Conservation (phyloP, 2,113 vertebrate genomes). For the Nipponia nippon region DNA sequence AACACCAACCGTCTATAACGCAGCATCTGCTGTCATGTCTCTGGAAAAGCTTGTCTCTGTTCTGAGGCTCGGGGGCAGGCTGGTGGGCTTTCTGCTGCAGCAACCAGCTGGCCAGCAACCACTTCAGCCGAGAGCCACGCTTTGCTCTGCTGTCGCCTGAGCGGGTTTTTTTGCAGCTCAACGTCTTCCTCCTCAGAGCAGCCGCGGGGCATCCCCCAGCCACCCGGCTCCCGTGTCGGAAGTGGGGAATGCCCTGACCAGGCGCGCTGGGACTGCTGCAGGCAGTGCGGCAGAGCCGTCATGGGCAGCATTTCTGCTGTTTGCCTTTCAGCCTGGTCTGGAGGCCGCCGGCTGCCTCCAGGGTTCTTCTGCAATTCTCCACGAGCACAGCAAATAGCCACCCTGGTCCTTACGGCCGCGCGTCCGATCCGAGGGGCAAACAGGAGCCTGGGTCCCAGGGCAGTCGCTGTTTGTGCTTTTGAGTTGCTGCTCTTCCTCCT, state of each 20-base stretch:
- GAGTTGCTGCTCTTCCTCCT: neutral
- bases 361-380: neutral
- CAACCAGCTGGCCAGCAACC: neutral
- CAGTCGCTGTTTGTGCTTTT: neutral
- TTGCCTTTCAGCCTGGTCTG: neutral
- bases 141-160: neutral
- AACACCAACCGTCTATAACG: neutral
- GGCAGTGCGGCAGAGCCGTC: neutral
- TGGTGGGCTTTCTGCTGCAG: neutral
- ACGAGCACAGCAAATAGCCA: neutral
- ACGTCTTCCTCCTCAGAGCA: fast-evolving
- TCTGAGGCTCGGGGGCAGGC: fast-evolving
- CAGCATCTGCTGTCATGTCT: neutral
- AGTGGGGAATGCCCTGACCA: fast-evolving
- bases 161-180: neutral
- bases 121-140: fast-evolving
- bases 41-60: neutral
- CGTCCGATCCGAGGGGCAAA: fast-evolving
- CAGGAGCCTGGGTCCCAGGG: neutral
- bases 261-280: neutral
- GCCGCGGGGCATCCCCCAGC: fast-evolving
- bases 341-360: neutral
- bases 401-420: fast-evolving
- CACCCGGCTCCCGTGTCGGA: fast-evolving
- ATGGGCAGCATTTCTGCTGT: neutral